Conservation (phyloP, 2,113 vertebrate genomes). For the Cephalopholis sonnerati region DNA sequence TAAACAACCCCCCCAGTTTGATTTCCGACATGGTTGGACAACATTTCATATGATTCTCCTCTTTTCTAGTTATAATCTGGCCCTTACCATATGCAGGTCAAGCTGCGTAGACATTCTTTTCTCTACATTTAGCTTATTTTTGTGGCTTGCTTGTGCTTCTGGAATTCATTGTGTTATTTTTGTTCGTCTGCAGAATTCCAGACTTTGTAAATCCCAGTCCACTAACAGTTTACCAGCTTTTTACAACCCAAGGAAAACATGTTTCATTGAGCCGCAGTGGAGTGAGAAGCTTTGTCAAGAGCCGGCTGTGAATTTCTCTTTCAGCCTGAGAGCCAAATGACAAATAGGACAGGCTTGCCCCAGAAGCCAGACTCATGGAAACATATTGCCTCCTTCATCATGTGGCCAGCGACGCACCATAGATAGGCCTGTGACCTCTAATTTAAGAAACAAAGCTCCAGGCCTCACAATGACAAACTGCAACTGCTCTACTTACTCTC, state of each 20-base stretch:
- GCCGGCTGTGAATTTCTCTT: slow-evolving; percentile 20
- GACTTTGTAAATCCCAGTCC: neutral
- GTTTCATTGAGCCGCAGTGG: neutral
- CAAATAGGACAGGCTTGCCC: slow-evolving; percentile 57
- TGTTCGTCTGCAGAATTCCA: neutral
- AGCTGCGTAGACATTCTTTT: too few relatives aligned
- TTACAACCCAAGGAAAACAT: neutral
- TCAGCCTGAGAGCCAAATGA: slow-evolving; percentile 47
- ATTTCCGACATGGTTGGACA: too few relatives aligned
- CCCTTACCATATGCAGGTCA: too few relatives aligned
- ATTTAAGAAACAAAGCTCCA: slow-evolving; percentile 55
- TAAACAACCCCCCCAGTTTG: too few relatives aligned
- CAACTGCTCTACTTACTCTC: slow-evolving; percentile 25
- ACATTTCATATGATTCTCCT: too few relatives aligned
- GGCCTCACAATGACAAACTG: slow-evolving; percentile 36
- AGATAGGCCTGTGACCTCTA: slow-evolving; percentile 49
- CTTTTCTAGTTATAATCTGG: too few relatives aligned
- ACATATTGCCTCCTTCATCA: slow-evolving; percentile 65
- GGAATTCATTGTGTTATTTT: too few relatives aligned
- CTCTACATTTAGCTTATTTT: too few relatives aligned
- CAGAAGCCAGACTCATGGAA: slow-evolving; percentile 42
- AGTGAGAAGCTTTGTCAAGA: slow-evolving; percentile 10
- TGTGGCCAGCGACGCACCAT: slow-evolving; percentile 39
- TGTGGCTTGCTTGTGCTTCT: too few relatives aligned
- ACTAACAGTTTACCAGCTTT: slow-evolving; percentile 7